Evolutionary conservation across 2,888 invertebrate genomes (phyloP), one percentile per base, ranked within the genome.

Genomic region (Athalia rosae): DNA sequence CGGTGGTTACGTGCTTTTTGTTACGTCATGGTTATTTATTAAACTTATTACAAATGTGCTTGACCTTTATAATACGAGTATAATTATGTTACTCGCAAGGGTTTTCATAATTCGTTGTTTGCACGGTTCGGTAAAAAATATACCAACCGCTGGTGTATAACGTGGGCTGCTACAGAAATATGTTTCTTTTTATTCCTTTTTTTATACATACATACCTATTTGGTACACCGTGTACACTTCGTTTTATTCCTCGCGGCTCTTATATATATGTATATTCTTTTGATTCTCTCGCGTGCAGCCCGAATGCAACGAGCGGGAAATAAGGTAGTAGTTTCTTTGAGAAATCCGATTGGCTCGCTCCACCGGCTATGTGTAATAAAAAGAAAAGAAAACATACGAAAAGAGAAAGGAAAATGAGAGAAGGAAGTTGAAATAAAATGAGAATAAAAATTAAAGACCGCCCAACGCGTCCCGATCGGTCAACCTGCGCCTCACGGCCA

Each of bases 391-490:
- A 41, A n/a, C 6, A 53, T 53, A n/a, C 0, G n/a, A 4, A 53
- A 53, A 62, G 28, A 8, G 62, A 62, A 41, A 62, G 41, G 28
- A 62, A 47, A 64, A 13, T 3, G 45, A 64, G 47, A 64, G 28
- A 28, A 53, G 53, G 53, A 53, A 53, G 7, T 11, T 6, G n/a
- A 66, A 63, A 62, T 28, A 7, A 64, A 64, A 50, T 50, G 48
- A 67, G 11, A 50, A 28, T 28, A 48, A 67, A 67, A 50, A 8
- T 11, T 9, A 28, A 64, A 67, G 67, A 67, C 67, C 67, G 67
- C 67, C 67, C 67, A 67, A 67, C 67, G 67, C 67, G 67, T 53
- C 50, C 67, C 28, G 0, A 50, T 53, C 53, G 50, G 50, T 67
- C 67, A 67, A 53, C 67, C 50, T 50, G 53, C 50, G 50, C 15